Percentiles rank a stretch among this genome's conserved stretches.
Evolutionary conservation across 2,888 invertebrate genomes (phyloP).

Genomic region (Thymelicus acteon): DNA sequence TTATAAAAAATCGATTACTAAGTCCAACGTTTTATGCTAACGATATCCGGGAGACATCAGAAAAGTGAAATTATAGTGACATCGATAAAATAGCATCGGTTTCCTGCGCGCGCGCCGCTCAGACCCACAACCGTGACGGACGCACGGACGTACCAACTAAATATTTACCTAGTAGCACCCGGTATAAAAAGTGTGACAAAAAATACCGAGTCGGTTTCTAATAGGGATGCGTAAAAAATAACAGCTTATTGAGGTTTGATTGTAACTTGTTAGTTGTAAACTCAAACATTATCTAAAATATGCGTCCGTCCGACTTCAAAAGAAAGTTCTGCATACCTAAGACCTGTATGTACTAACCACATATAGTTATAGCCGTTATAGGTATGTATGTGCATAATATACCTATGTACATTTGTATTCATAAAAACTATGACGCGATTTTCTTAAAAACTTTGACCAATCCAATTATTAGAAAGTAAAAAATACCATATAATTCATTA

Average conservation of each 20-base stretch:
- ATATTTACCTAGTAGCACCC: constrained; percentile 21
- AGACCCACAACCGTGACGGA: constrained; percentile 10
- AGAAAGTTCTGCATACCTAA: too few relatives aligned
- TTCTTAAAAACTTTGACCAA: too few relatives aligned
- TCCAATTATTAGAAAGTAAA: too few relatives aligned
- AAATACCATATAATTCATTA: too few relatives aligned
- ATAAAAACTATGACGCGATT: too few relatives aligned
- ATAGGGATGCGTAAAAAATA: constrained; percentile 26
- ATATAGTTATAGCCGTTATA: too few relatives aligned
- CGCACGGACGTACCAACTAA: constrained; percentile 22
- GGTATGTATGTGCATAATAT: too few relatives aligned
- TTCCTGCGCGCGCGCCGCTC: constrained; percentile 24
- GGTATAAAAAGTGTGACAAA: constrained; percentile 17
- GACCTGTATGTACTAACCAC: too few relatives aligned
- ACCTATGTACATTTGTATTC: too few relatives aligned
- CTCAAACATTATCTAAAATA: too few relatives aligned
- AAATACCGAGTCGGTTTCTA: constrained; percentile 21
- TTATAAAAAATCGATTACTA: background rate
- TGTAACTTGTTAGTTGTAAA: background rate
- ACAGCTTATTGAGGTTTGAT: constrained; percentile 5
- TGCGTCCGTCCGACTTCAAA: too few relatives aligned
- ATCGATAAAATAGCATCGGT: constrained; percentile 27
- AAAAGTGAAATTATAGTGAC: constrained; percentile 26
- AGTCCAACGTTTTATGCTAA: constrained; percentile 12
- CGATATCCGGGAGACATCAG: constrained; percentile 27